A percentile compares a stretch with the other conserved stretches of the same genome.
These are phyloP conservation scores for Erannis defoliaria DNA, from an alignment of 2,888 invertebrate genomes.

Conservation along the genomic window DNA sequence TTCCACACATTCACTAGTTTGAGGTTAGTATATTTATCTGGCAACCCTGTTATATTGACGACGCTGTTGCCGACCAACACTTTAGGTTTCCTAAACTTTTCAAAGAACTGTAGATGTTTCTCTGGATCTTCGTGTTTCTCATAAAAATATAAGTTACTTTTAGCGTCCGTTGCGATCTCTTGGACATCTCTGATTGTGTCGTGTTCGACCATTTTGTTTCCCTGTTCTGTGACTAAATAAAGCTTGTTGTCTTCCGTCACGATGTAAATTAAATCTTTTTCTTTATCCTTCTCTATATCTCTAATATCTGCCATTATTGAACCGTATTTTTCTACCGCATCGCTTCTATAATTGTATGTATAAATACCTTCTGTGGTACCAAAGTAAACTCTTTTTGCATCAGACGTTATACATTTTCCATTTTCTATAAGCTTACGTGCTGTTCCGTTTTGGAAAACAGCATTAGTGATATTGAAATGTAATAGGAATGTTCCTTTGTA, in stretches of 20 bases:
- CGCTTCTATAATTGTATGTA: background rate
- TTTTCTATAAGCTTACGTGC: background rate
- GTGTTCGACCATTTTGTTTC: slow-evolving; percentile 6
- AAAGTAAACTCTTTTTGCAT: slow-evolving; percentile 1
- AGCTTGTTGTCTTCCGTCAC: slow-evolving; percentile 11
- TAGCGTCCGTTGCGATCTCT: slow-evolving; percentile 4
- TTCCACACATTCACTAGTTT: background rate
- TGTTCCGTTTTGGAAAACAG: background rate
- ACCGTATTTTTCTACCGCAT: slow-evolving; percentile 5
- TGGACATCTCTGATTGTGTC: slow-evolving; percentile 1
- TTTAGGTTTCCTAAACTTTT: slow-evolving; percentile 7
- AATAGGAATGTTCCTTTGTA: slow-evolving; percentile 1
- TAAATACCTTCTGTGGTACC: slow-evolving; percentile 4
- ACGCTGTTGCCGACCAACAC: slow-evolving; percentile 9
- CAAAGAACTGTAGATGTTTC: background rate
- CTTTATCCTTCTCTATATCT: slow-evolving; percentile 7
- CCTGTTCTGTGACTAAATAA: slow-evolving; percentile 1
- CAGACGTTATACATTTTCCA: slow-evolving; percentile 7
- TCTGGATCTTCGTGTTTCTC: slow-evolving; percentile 10
- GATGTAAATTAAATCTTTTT: slow-evolving; percentile 10
- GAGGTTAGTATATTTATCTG: slow-evolving; percentile 6
- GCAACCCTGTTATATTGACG: background rate
- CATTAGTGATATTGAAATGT: background rate
- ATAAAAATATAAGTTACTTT: slow-evolving; percentile 14
- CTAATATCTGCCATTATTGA: slow-evolving; percentile 4